Evolutionary conservation across 2,888 invertebrate species (phyloP).

Genomic region (Campoplex capitator): DNA sequence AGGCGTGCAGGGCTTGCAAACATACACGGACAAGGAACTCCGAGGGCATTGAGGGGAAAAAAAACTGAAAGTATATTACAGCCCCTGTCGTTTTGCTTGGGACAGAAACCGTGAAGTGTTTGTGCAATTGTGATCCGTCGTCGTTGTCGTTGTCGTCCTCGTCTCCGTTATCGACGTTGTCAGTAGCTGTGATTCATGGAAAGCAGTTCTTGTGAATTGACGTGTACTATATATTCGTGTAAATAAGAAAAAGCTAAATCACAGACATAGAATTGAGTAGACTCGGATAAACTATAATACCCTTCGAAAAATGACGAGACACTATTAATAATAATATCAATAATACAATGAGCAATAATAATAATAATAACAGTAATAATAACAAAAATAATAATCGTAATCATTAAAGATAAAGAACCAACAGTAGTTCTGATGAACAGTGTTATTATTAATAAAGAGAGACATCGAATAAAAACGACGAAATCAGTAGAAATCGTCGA

Average conservation of each 20-base stretch:
- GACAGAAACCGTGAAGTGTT: slow-evolving; percentile 61
- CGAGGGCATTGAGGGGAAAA: slow-evolving; percentile 60
- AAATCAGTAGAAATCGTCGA: slow-evolving; percentile 41
- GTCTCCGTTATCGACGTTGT: slow-evolving; percentile 39
- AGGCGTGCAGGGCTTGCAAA: slow-evolving; percentile 63
- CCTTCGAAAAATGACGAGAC: not conserved
- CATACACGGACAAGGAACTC: slow-evolving; percentile 64
- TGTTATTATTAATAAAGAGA: slow-evolving; percentile 69
- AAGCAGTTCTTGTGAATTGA: slow-evolving; percentile 10
- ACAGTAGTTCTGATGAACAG: slow-evolving; percentile 17
- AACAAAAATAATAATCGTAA: slow-evolving; percentile 6
- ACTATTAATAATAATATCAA: not conserved
- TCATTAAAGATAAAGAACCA: not conserved
- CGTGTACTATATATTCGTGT: not conserved
- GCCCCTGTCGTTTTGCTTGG: slow-evolving; percentile 47
- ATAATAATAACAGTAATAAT: slow-evolving; percentile 1
- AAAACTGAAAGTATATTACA: slow-evolving; percentile 59
- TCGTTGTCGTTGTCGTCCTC: slow-evolving; percentile 56
- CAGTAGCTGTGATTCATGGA: slow-evolving; percentile 3
- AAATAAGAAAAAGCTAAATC: not conserved
- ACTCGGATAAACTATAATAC: not conserved
- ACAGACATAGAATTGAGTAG: not conserved
- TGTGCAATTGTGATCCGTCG: slow-evolving; percentile 60
- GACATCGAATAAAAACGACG: slow-evolving; percentile 48
- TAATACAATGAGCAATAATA: not conserved